These are phyloP conservation scores for Epinotia brunnichana DNA, from an alignment of 2,888 invertebrate genomes.

Conservation along the genomic window DNA sequence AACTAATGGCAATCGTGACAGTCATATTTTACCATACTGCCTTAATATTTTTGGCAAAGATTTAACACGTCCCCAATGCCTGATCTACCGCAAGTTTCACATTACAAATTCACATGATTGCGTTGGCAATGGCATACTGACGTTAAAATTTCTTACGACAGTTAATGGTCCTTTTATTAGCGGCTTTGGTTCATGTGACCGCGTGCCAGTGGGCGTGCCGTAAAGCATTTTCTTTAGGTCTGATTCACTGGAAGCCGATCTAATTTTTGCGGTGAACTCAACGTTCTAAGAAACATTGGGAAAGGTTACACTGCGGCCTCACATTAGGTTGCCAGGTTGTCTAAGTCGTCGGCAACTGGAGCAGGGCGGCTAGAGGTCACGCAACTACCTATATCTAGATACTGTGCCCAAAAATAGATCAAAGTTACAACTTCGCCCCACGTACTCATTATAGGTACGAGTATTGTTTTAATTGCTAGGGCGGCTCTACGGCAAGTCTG, in stretches of 20 bases:
- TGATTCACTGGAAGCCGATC: conserved; percentile 55
- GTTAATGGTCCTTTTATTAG: conserved; percentile 70
- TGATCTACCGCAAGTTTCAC: conserved; percentile 62
- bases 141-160: conserved; percentile 58
- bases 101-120: conserved; percentile 64
- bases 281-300: conserved; percentile 60
- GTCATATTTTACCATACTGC: neutral
- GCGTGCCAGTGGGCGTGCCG: conserved; percentile 68
- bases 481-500: neutral
- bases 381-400: neutral
- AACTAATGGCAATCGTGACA: neutral
- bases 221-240: conserved; percentile 67
- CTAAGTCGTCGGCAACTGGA: conserved; percentile 26
- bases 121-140: conserved; percentile 61
- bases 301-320: conserved; percentile 43
- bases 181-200: conserved; percentile 61
- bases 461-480: conserved; percentile 7
- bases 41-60: conserved; percentile 10
- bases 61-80: conserved; percentile 49
- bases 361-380: conserved; percentile 35
- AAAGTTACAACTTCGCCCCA: conserved; percentile 1
- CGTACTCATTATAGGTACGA: neutral
- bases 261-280: conserved; percentile 67
- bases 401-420: neutral
- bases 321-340: conserved; percentile 41